These are phyloP conservation scores for Decapterus maruadsi DNA, from an alignment of 2,797 vertebrate genomes.

Conservation along the genomic window DNA sequence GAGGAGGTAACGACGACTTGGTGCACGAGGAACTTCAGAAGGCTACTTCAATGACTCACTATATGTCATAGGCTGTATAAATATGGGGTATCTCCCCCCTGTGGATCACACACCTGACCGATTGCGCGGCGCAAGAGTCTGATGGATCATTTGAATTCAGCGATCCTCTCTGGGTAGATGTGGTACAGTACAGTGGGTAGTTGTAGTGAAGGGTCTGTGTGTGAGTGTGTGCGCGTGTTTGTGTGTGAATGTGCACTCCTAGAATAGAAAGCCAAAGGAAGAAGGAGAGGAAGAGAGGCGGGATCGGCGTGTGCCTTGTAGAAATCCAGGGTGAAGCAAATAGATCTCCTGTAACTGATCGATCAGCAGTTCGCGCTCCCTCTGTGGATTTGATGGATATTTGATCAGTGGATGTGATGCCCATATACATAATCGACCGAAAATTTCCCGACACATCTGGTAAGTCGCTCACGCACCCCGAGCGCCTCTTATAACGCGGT, in stretches of 20 bases:
- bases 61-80: conserved; percentile 52
- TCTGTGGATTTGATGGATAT: conserved; percentile 83
- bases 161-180: conserved; percentile 60
- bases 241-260: conserved; percentile 63
- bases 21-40: conserved; percentile 63
- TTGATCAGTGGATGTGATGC: conserved; percentile 88
- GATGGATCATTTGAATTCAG: conserved; percentile 64
- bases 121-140: conserved; percentile 60
- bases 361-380: conserved; percentile 73
- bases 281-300: conserved; percentile 57
- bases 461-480: conserved; percentile 75
- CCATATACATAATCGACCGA: conserved; percentile 89
- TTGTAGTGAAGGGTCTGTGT: conserved; percentile 40
- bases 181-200: conserved; percentile 53
- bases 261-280: conserved; percentile 66
- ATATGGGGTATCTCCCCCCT: conserved; percentile 45
- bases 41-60: conserved; percentile 50
- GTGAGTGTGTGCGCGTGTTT: conserved; percentile 24
- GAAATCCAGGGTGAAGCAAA: conserved; percentile 57
- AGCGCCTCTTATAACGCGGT: conserved; percentile 45
- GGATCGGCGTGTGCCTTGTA: conserved; percentile 59
- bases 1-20: conserved; percentile 60
- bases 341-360: conserved; percentile 53
- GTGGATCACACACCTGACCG: conserved; percentile 66
- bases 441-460: conserved; percentile 89